Conservation (phyloP, 2,797 vertebrate genomes). For the Siniperca scherzeri region DNA sequence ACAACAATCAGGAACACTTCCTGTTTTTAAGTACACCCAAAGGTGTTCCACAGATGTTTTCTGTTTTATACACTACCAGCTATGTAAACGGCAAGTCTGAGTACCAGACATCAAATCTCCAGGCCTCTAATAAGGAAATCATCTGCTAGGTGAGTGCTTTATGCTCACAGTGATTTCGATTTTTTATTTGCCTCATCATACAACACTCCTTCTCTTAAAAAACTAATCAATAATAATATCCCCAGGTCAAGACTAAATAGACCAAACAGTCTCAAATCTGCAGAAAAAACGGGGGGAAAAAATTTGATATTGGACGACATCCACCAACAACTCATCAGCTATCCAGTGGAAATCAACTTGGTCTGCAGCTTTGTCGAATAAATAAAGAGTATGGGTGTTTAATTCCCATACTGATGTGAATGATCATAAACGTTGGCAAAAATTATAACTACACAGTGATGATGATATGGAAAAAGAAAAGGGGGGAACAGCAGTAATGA, state of each 20-base stretch:
- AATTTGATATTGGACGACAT: conserved; percentile 1
- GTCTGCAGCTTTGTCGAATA: conserved; percentile 2
- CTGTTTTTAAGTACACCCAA: conserved; percentile 17
- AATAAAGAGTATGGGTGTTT: not conserved
- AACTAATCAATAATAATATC: conserved; percentile 7
- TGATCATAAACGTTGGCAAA: not conserved
- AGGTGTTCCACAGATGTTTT: conserved; percentile 28
- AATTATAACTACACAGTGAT: not conserved
- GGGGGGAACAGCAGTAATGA: not conserved
- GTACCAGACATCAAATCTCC: conserved; percentile 16
- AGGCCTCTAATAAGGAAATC: conserved; percentile 11
- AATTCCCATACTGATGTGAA: not conserved
- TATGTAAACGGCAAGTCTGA: conserved; percentile 1
- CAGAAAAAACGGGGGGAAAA: not conserved
- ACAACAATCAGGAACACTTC: conserved; percentile 23
- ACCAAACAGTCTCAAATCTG: not conserved
- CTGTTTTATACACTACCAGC: conserved; percentile 17
- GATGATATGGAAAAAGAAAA: not conserved
- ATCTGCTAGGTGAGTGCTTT: not conserved
- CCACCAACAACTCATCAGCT: not conserved
- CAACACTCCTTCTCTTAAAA: not conserved
- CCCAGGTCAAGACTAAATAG: not conserved
- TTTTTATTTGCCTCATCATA: not conserved
- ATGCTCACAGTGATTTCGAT: not conserved
- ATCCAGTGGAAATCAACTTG: conserved; percentile 2